Evolutionary conservation across 1,140 invertebrate genomes (phyloP), one percentile per base, ranked within the genome.

Genomic region (Caenorhabditis remanei): DNA sequence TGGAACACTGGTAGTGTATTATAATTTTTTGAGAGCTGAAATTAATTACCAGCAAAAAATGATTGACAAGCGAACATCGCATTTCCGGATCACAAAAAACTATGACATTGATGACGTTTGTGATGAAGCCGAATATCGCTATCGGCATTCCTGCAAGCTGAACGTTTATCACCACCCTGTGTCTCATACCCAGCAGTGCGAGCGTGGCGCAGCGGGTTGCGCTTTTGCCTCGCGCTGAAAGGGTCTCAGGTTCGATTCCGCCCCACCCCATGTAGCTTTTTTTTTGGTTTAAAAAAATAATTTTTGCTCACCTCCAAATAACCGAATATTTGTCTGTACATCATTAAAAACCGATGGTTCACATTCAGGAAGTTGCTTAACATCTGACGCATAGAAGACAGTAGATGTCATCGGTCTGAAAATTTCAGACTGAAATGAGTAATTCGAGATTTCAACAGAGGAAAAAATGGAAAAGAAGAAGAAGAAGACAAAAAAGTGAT

Each of bases 21-120:
- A 41, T 19, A 82, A 50, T 32, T 32, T 32, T 32, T 2, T 32
- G n/a, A 13, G 13, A 48, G 32, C 40, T 87, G 6, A 8, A 32
- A 67, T 50, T 24, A n/a, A 48, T 24, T n/a, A 84, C 91, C 32
- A 92, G 85, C 21, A 92, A 84, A 82, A 92, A 92, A 84, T 92
- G 92, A 85, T 92, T 92, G 13, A 92, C 92, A 14, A 93, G 85
- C 19, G 85, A 85, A 82, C 83, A 87, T 71, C 91, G 88, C 91
- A 92, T 92, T 86, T 92, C 91, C 19, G 82, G 41, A 84, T 92
- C 92, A 9, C 71, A 84, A 84, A 92, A 92, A 14, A 92, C 89
- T n/a, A 91, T 83, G 41, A 92, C 90, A 86, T 92, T 92, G n/a
- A 92, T 48, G 40, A 92, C 58, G 84, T 92, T 92, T 24, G 92